Evolutionary conservation across 2,113 vertebrate species (phyloP).

Genomic region (Ranitomeya imitator): DNA sequence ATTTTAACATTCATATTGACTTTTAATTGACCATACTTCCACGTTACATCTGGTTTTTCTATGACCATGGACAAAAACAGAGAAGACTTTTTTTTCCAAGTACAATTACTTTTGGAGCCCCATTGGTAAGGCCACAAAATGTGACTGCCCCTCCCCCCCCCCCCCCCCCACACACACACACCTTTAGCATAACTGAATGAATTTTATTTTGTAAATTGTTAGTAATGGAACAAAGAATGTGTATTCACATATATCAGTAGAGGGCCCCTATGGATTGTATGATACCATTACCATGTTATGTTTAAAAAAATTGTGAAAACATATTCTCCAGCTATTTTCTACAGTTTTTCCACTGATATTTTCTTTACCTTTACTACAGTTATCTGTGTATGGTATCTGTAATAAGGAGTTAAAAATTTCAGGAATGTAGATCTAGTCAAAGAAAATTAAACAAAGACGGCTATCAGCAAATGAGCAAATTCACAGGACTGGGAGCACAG

Average conservation of each 20-base stretch:
- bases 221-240: not conserved
- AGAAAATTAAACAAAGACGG: not conserved
- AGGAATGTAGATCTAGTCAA: not conserved
- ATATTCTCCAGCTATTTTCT: not conserved
- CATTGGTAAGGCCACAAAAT: no score
- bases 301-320: not conserved
- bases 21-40: no score
- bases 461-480: not conserved
- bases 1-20: no score
- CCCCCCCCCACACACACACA: no score
- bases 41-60: no score
- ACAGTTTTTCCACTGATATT: not conserved
- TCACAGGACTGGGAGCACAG: not conserved
- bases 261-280: not conserved
- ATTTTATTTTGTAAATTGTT: no score
- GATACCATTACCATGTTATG: not conserved
- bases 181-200: no score
- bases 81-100: no score
- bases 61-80: no score
- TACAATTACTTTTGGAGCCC: no score
- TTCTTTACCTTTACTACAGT: not conserved
- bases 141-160: no score
- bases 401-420: not conserved
- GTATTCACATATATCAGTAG: not conserved
- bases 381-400: not conserved